Evolutionary conservation across 2,797 vertebrate species (phyloP).

Genomic region (Clarias laeviceps): DNA sequence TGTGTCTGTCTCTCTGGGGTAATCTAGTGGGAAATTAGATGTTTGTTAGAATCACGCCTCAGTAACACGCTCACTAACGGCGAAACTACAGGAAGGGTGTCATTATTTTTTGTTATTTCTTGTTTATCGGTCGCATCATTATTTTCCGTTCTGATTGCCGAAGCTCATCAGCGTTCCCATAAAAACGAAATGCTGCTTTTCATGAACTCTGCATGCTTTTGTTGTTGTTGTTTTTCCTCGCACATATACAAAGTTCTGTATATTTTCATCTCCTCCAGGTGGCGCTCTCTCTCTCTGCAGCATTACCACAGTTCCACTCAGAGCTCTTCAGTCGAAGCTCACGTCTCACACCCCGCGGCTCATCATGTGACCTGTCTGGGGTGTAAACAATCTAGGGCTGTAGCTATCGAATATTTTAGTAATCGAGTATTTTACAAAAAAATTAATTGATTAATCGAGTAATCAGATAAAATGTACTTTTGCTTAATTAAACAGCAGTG

Average conservation of each 20-base stretch:
- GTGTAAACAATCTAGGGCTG: too few relatives aligned
- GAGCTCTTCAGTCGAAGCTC: too few relatives aligned
- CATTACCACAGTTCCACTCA: too few relatives aligned
- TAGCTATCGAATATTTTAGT: too few relatives aligned
- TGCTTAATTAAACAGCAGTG: too few relatives aligned
- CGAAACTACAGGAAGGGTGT: slow-evolving; percentile 48
- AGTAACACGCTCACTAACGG: slow-evolving; percentile 52
- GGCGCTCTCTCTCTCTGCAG: background rate
- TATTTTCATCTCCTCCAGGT: background rate
- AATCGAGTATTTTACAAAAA: too few relatives aligned
- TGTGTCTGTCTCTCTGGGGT: slow-evolving; percentile 64
- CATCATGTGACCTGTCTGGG: too few relatives aligned
- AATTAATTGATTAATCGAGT: too few relatives aligned
- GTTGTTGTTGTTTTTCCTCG: background rate
- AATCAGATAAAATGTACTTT: too few relatives aligned
- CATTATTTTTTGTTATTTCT: slow-evolving; percentile 54
- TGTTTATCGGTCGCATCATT: slow-evolving; percentile 41
- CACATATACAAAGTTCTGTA: background rate
- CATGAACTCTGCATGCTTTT: background rate
- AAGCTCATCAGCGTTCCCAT: slow-evolving; percentile 26
- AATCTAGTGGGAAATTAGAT: slow-evolving; percentile 77
- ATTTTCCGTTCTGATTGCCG: slow-evolving; percentile 43
- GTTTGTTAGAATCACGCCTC: slow-evolving; percentile 70
- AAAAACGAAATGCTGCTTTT: background rate
- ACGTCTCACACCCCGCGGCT: too few relatives aligned